Evolutionary conservation across 2,113 vertebrate species (phyloP).

Genomic region (Otus sunia): DNA sequence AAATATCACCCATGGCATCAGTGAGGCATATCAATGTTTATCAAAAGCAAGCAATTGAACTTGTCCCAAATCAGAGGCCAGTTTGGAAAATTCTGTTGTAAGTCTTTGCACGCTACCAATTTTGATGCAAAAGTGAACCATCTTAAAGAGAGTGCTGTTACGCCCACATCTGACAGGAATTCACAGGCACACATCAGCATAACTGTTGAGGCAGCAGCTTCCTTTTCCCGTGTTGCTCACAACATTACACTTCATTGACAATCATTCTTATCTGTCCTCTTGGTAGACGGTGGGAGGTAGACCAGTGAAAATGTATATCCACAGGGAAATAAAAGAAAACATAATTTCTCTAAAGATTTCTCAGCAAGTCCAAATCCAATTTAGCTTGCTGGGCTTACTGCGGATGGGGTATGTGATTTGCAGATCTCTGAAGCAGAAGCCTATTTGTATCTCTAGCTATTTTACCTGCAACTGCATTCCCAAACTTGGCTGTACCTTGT

Average conservation of each 20-base stretch:
- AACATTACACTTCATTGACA: neutral
- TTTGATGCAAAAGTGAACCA: neutral
- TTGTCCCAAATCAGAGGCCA: neutral
- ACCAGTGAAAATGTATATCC: constrained; percentile 5
- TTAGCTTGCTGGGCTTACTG: neutral
- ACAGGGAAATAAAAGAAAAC: constrained; percentile 35
- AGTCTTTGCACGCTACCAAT: neutral
- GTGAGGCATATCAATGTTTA: neutral
- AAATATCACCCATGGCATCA: neutral
- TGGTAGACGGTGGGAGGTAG: neutral
- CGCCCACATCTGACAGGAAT: accelerated
- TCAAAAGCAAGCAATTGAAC: neutral
- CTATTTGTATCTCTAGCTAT: constrained; percentile 23
- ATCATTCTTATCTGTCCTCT: neutral
- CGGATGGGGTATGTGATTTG: neutral
- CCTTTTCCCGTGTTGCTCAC: neutral
- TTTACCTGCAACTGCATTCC: neutral
- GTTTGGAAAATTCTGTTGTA: neutral
- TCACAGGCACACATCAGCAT: neutral
- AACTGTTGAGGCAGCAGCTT: neutral
- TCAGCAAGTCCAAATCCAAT: constrained; percentile 11
- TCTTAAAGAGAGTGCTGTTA: neutral
- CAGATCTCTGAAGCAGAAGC: neutral
- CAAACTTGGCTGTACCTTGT: neutral
- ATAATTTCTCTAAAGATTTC: constrained; percentile 23